Base-by-base conservation (phyloP, 2,113 vertebrate genomes). In the Onychostruthus taczanowskii region DNA sequence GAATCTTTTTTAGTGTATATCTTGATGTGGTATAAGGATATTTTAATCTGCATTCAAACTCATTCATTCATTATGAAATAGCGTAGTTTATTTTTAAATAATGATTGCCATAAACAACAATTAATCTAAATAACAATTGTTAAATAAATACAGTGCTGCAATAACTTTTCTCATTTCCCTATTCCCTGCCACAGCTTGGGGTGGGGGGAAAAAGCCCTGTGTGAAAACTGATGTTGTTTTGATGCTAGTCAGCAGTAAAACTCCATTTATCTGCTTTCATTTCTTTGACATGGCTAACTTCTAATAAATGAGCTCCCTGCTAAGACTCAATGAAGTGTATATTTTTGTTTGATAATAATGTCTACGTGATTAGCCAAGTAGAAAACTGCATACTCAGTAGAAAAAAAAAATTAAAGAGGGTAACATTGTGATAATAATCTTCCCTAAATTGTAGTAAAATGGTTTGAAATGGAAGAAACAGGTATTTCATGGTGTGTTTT, bases 351-450 rank as follows among this genome's bases (percentile, higher is more conserved):
- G 49, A 58, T 96, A 85, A 83, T 80, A 30, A 15, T 22, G 10
- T 76, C 87, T 79, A 61, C 41, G 15, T 83, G 77, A 93, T 94
- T 77, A 95, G 46, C 46, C 87, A 87, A 83, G 74, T 83, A 93
- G 89, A 95, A 96, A 97, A 91, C 68, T 50, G 67, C 30, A n/a
- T 46, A 52, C n/a, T 93, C 33, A 39, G 41, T 79, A 82, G 41
- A 68, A 87, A 69, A 75, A 87, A 87, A 89, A 73, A 87, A 72
- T 82, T 56, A 33, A 53, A 68, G 52, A 50, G 50, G 23, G 33
- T 46, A 87, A 43, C 41, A 26, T 4, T 72, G 49, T 84, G 58
- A 69, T 90, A 83, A 58, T 79, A 69, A 53, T 88, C 55, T 89
- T 89, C 35, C 47, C 37, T 59, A 52, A 59, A 55, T 33, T 55